A percentile compares a stretch with the other conserved stretches of the same genome.
These are phyloP conservation scores for Neocrepidodera transversa DNA, from an alignment of 2,888 invertebrate genomes.

Conservation along the genomic window DNA sequence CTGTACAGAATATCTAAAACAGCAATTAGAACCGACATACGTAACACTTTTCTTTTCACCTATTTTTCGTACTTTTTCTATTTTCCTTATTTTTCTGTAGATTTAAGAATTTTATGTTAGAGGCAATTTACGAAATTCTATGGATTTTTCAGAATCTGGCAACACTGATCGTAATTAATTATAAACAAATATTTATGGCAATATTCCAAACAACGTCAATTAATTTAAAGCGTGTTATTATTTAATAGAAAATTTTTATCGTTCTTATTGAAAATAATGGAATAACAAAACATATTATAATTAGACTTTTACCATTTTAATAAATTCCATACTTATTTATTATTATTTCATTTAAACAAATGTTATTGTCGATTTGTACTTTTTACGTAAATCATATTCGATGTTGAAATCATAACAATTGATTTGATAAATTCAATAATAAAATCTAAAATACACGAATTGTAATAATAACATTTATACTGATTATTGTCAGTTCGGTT, in stretches of 20 bases:
- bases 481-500: too few species aligned
- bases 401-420: slow-evolving; percentile 7
- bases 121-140: too few species aligned
- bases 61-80: too few species aligned
- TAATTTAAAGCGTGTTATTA: neutral
- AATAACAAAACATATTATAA: neutral
- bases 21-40: too few species aligned
- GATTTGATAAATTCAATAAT: neutral
- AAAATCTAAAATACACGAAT: neutral
- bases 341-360: neutral
- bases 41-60: too few species aligned
- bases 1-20: too few species aligned
- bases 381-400: neutral
- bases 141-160: too few species aligned
- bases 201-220: slow-evolving; percentile 7
- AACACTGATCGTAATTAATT: too few species aligned
- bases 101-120: too few species aligned
- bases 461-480: too few species aligned
- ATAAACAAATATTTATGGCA: neutral
- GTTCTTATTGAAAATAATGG: too few species aligned
- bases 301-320: neutral
- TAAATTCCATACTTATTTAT: neutral
- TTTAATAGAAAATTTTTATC: neutral
- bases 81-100: too few species aligned
- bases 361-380: neutral